Base-by-base conservation (phyloP, 1,140 invertebrate genomes). In the Battus philenor region DNA sequence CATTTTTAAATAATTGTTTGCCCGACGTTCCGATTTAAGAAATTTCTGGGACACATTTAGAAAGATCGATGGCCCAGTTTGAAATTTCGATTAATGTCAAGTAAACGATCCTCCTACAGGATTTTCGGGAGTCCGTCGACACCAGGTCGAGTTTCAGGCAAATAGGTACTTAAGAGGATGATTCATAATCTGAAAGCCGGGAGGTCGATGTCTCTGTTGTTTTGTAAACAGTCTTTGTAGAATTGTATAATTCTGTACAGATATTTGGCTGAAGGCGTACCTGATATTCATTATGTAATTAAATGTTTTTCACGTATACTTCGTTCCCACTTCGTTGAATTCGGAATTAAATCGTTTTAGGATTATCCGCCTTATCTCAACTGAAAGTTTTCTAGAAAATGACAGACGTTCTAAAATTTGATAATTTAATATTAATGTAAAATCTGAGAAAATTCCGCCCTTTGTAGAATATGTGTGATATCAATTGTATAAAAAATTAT, bases 171-270 rank as follows among this genome's bases (percentile, higher is more conserved):
- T 53, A 50, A 48, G 26, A 44, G 18, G 29, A 55, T 44, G 46
- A 55, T 50, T 56, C 46, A 59, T 34, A 39, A 27, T 36, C 50
- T 44, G 33, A 52, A 45, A 47, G 34, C 44, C 39, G 38, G 4
- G n/a, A 24, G 54, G 50, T 60, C 50, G 31, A 53, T 27, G 50
- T 31, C 47, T 43, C 30, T 30, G 22, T 4, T n/a, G 13, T 41
- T 8, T 41, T 15, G 38, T 41, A 41, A 29, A 41, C 38, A 41
- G 8, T 8, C 24, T 27, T 27, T 29, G 15, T 27, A 27, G 11
- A 41, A 41, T 29, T 13, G 26, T 29, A 41, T 41, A 41, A 41
- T 41, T 26, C 6, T 20, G 18, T 3, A 20, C 18, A 6, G 2
- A n/a, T n/a, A n/a, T n/a, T n/a, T n/a, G n/a, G n/a, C n/a, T n/a